Evolutionary conservation across 1,140 invertebrate species (phyloP), one percentile per base, ranked within the genome.

Genomic region (Coenobita brevimanus): DNA sequence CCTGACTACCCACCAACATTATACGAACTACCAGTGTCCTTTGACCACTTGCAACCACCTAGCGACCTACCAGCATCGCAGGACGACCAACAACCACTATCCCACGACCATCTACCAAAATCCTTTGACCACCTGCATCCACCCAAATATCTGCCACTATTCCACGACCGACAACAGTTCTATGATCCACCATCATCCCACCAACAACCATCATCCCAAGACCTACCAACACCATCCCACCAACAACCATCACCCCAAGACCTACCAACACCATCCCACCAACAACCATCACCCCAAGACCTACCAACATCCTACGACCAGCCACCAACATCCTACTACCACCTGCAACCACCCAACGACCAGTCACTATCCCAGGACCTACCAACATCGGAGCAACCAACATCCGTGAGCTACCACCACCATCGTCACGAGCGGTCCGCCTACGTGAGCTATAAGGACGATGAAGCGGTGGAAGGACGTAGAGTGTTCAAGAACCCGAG

Each of bases 401-500:
- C 41, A 3, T 17, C 75, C 15, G 75, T 43, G 8, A 33, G 17
- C n/a, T 30, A 24, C 38, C 38, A 30, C 21, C 38, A 17, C 75
- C 21, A 43, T 8, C 67, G 27, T 1, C 67, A n/a, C n/a, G 75
- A 78, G 3, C 38, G 27, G 36, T 64, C 15, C 71, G 15, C 27
- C 76, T 81, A 73, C 76, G 57, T 33, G 3, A 6, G 36, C 15
- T 27, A 50, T 43, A 50, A 85, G 36, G 87, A 90, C 57, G 87
- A 90, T 36, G 89, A 90, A 67, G 64, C 62, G 0, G 10, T 90
- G 38, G 87, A 88, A 24, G 89, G 86, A 17, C 67, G 81, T 6
- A 90, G 86, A 54, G 60, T 89, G 24, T 97, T 97, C 92, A 98
- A 98, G 92, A 97, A 97, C 93, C 97, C 97, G 0, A 93, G 97